Conservation (phyloP, 2,888 invertebrate genomes). For the Eupsilia transversa region DNA sequence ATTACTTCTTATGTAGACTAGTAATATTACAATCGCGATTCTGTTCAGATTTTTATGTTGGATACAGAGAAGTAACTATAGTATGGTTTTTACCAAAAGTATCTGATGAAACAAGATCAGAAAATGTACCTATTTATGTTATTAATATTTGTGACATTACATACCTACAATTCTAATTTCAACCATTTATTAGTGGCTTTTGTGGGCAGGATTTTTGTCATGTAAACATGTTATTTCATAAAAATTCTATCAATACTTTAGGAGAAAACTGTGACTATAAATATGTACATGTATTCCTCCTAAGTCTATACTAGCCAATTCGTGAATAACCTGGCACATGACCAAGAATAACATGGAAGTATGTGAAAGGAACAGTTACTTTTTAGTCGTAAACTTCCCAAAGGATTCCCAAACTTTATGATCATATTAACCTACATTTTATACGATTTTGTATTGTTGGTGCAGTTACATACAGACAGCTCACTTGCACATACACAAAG, state of each 20-base stretch:
- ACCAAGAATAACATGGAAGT: slow-evolving; percentile 41
- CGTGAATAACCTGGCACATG: slow-evolving; percentile 43
- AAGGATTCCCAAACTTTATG: slow-evolving; percentile 36
- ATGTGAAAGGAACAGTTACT: slow-evolving; percentile 34
- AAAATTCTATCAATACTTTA: neutral
- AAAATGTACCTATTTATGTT: too few relatives aligned
- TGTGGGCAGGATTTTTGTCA: too few relatives aligned
- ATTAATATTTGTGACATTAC: too few relatives aligned
- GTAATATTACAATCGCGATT: neutral
- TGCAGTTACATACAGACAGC: slow-evolving; percentile 7
- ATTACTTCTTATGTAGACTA: neutral
- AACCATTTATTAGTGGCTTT: too few relatives aligned
- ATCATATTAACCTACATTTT: slow-evolving; percentile 28
- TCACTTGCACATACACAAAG: slow-evolving; percentile 8
- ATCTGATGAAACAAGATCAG: neutral
- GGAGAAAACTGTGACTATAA: neutral
- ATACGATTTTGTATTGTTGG: slow-evolving; percentile 20
- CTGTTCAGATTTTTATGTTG: neutral
- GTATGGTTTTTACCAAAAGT: neutral
- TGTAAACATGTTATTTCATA: too few relatives aligned
- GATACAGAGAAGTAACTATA: neutral
- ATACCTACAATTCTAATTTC: too few relatives aligned
- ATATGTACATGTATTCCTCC: neutral
- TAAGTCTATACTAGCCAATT: slow-evolving; percentile 3
- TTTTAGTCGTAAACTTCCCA: slow-evolving; percentile 28